Evolutionary conservation across 1,140 invertebrate species (phyloP), one percentile per base, ranked within the genome.

Genomic region (Calephelis nemesis): DNA sequence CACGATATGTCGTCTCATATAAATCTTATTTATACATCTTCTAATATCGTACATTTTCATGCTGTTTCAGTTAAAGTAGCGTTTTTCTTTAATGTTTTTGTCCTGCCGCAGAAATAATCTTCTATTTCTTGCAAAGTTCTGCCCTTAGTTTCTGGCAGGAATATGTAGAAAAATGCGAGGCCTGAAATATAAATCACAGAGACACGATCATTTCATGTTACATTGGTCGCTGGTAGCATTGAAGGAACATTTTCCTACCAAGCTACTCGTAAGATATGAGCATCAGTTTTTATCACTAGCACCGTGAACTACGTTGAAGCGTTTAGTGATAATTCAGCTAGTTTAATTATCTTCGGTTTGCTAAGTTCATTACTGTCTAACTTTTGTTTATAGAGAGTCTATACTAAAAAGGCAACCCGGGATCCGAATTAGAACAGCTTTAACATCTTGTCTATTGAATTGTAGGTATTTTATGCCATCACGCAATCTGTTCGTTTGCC

Each of bases 141-240:
- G 5, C 95, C 96, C 85, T 97, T 97, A 0, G 96, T 98, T 83
- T 98, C 97, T 7, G 96, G 96, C n/a, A 97, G 87, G 75, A 93
- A 95, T 62, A 95, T 91, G 73, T 93, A 95, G 80, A 96, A 93
- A 76, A 85, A 88, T 50, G 74, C 71, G 8, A 81, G 80, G 7
- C 85, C 88, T 89, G 80, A 13, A 83, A 82, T 45, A 47, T 52
- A 64, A 30, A 7, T 39, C 49, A 13, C 30, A 52, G 50, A 30
- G 15, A 60, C 42, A 62, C 47, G 3, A 45, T 7, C 8, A 45
- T 45, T 7, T 45, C 6, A 7, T 45, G 42, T 7, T 9, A 45
- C 5, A 45, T 45, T 45, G 42, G 42, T 45, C 42, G 8, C 42
- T 45, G 42, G 8, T 45, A 4, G 3, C 30, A 30, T 30, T 30